A percentile compares a stretch with the other conserved stretches of the same genome.
phyloP scores from a whole-genome alignment of 2,797 vertebrate species.

The Rhinatrema bivittatum region DNA sequence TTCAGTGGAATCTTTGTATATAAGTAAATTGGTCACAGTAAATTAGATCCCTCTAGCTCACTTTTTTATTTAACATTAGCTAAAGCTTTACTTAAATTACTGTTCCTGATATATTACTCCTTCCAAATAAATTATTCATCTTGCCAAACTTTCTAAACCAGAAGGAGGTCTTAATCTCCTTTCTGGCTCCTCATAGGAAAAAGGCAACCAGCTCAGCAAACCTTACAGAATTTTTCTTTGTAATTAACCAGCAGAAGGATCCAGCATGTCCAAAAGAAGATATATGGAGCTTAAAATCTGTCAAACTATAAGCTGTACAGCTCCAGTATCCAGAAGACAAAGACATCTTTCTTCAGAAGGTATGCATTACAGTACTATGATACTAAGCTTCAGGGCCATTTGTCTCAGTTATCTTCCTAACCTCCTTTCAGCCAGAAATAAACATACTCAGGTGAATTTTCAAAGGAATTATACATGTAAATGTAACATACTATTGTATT shows the following conservation, averaged over 20 bases:
- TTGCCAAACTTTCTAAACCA: constrained; percentile 49
- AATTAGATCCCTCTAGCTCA: constrained; percentile 20
- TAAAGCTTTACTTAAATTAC: constrained; percentile 60
- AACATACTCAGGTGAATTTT: too few relatives aligned
- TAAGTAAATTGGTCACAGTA: constrained; percentile 19
- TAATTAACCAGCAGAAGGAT: constrained; percentile 22
- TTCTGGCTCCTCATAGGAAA: constrained; percentile 27
- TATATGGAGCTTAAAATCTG: constrained; percentile 74
- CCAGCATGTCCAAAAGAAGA: constrained; percentile 73
- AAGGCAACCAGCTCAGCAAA: constrained; percentile 19
- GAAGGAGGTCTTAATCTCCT: constrained; percentile 22
- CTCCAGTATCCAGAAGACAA: constrained; percentile 56
- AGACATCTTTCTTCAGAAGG: constrained; percentile 43
- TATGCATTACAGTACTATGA: constrained; percentile 24
- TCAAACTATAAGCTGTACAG: constrained; percentile 74
- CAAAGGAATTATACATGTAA: too few relatives aligned
- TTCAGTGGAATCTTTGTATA: constrained; percentile 15
- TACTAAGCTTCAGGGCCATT: constrained; percentile 1
- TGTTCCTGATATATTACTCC: constrained; percentile 56
- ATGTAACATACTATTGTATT: too few relatives aligned
- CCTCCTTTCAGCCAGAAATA: constrained; percentile 6
- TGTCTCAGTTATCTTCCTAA: constrained; percentile 4
- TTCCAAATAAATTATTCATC: constrained; percentile 79
- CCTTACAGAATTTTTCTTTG: constrained; percentile 12
- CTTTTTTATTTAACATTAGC: constrained; percentile 37